Evolutionary conservation across 2,113 vertebrate species (phyloP), one percentile per base, ranked within the genome.

Genomic region (Lamprologus sp.): DNA sequence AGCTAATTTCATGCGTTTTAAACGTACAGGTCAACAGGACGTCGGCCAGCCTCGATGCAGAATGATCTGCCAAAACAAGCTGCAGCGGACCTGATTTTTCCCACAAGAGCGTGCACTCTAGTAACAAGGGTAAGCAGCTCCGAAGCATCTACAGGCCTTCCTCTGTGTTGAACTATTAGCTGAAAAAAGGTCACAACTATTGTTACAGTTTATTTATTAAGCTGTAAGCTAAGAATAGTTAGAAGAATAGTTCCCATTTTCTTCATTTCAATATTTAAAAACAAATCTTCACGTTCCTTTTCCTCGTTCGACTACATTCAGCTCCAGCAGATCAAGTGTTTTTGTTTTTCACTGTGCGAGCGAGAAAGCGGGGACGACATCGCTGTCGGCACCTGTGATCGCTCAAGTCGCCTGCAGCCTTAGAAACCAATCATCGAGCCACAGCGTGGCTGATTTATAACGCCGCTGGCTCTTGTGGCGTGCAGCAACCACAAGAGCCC

Each of bases 381-480:
- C 40, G 60, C 79, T 40, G 68, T 79, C 77, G 13, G 88, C 93
- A 92, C 93, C 89, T 95, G 94, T 87, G 92, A 92, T 92, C 89
- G 81, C 84, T 83, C 77, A 13, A 40, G 87, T 86, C 37, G 60
- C 63, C 89, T 86, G 81, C 28, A 21, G 82, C 60, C 10, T 31
- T 60, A 84, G 55, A 85, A 82, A 54, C 70, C 65, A 58, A 58
- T 23, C 83, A 87, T 79, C 13, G 51, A 88, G 83, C 81, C 82
- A 6, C 70, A 19, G 56, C 58, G 2, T 4, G 31, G 73, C 79
- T 90, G 89, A 89, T 94, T 89, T 90, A 87, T 90, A 79, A 87
- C 14, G 73, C 51, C 6, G 31, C 63, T 40, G 84, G 77, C 89
- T 87, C 86, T 83, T 53, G 80, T 93, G 90, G 87, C 92, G 54